Evolutionary conservation across 2,797 vertebrate species (phyloP).

Genomic region (Alauda arvensis): DNA sequence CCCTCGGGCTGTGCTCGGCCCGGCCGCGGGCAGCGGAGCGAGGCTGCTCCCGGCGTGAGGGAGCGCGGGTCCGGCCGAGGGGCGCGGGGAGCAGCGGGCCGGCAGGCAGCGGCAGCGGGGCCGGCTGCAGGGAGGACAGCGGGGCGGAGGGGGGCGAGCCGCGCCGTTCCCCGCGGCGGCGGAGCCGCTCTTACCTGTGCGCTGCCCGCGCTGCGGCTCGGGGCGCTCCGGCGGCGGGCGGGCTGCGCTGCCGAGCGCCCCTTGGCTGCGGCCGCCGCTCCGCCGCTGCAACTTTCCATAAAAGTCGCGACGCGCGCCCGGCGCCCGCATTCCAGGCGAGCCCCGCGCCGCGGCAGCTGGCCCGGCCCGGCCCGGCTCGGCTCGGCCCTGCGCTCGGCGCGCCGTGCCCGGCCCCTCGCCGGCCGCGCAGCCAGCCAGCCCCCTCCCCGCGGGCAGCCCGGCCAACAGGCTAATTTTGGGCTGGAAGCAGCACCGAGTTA

Average conservation of each 20-base stretch:
- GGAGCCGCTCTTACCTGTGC: slow-evolving; percentile 2
- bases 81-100: background rate
- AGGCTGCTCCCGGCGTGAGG: background rate
- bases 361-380: slow-evolving; percentile 40
- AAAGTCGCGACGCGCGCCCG: slow-evolving; percentile 87
- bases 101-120: background rate
- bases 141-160: background rate
- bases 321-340: slow-evolving; percentile 85
- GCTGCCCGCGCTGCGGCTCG: slow-evolving; percentile 18
- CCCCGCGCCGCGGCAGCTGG: slow-evolving; percentile 86
- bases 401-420: background rate
- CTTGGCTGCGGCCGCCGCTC: slow-evolving; percentile 70
- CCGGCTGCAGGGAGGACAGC: too few species aligned
- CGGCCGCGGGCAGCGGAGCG: background rate
- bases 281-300: slow-evolving; percentile 83
- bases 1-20: background rate
- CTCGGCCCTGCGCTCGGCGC: background rate
- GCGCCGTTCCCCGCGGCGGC: background rate
- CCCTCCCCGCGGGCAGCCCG: background rate
- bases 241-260: slow-evolving; percentile 41
- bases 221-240: background rate
- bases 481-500: background rate
- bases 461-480: slow-evolving; percentile 14
- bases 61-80: background rate
- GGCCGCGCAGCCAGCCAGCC: background rate